These are phyloP conservation scores for Trilocha varians DNA, from an alignment of 2,888 invertebrate species.

Conservation along the genomic window DNA sequence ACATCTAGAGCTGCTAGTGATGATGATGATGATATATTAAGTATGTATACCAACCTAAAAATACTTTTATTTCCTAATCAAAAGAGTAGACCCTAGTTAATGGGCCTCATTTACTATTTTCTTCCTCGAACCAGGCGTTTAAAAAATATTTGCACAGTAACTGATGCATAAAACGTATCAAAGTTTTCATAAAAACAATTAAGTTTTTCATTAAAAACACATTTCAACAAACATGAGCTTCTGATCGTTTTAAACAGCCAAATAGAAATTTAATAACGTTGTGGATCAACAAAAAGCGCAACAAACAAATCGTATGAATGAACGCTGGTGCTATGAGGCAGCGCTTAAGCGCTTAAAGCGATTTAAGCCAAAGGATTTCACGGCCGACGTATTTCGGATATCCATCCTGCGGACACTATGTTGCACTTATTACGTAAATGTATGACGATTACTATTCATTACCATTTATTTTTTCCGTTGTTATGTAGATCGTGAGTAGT, in stretches of 20 bases:
- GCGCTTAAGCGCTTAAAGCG: conserved; percentile 60
- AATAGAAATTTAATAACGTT: conserved; percentile 34
- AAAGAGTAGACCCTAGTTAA: too few relatives aligned
- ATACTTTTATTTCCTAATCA: too few relatives aligned
- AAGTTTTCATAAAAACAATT: neutral
- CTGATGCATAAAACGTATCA: neutral
- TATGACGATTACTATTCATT: neutral
- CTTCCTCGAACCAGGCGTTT: too few relatives aligned
- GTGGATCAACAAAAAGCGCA: conserved; percentile 32
- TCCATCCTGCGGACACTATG: conserved; percentile 54
- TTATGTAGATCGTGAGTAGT: neutral
- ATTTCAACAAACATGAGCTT: conserved; percentile 4
- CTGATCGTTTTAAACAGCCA: conserved; percentile 15
- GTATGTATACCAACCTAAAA: too few relatives aligned
- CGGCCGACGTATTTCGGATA: conserved; percentile 60
- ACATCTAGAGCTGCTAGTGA: too few relatives aligned
- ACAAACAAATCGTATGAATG: conserved; percentile 37
- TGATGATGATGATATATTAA: too few relatives aligned
- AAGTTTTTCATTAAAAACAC: neutral
- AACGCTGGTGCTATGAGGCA: conserved; percentile 47
- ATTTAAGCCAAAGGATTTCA: conserved; percentile 72
- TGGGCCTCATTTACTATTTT: too few relatives aligned
- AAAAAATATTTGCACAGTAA: too few relatives aligned
- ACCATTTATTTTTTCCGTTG: neutral
- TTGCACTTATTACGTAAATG: neutral